Conservation (phyloP, 2,888 invertebrate genomes). For the Camponotus fellah region DNA sequence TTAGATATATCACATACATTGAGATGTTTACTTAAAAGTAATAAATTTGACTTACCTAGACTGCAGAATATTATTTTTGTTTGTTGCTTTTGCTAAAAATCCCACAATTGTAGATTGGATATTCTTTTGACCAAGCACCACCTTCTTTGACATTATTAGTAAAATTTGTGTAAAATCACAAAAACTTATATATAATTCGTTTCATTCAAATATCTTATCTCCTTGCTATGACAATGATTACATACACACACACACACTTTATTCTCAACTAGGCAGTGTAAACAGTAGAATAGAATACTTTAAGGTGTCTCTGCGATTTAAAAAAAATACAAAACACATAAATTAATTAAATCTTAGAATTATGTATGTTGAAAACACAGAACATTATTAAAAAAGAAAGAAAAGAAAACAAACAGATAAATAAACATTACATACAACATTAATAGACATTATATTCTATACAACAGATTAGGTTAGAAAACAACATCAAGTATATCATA, state of each 20-base stretch:
- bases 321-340: not conserved
- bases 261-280: not conserved
- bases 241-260: not conserved
- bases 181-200: not conserved
- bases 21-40: not conserved
- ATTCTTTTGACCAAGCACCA: slow-evolving; percentile 46
- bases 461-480: not conserved
- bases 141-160: slow-evolving; percentile 64
- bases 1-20: not conserved
- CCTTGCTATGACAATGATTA: not conserved
- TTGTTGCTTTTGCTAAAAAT: slow-evolving; percentile 57
- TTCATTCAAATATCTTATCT: not conserved
- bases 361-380: not conserved
- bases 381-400: not conserved
- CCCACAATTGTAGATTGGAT: slow-evolving; percentile 62
- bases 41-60: slow-evolving; percentile 58
- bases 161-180: not conserved
- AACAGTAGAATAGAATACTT: not conserved
- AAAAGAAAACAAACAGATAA: not conserved
- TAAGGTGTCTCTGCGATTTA: not conserved
- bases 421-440: not conserved
- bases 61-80: slow-evolving; percentile 19
- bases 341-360: not conserved
- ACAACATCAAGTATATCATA: not conserved
- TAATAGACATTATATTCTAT: too few relatives aligned